Conservation (phyloP, 2,888 invertebrate genomes). For the Sminthurides aquaticus region DNA sequence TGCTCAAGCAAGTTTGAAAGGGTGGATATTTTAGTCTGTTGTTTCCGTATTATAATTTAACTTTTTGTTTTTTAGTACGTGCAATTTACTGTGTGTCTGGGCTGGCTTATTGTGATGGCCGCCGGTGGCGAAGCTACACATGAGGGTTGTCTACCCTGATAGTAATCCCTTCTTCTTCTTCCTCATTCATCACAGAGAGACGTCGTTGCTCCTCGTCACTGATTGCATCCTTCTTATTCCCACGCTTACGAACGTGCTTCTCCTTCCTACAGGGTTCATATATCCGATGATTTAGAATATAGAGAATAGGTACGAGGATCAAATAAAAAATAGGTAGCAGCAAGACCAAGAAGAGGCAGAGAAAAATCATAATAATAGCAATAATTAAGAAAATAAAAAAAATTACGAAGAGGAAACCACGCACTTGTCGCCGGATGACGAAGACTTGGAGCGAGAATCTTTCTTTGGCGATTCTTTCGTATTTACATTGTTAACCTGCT, state of each 20-base stretch:
- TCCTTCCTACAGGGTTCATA: conserved; percentile 32
- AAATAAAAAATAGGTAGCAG: too few relatives aligned
- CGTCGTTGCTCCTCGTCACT: conserved; percentile 55
- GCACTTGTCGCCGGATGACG: neutral
- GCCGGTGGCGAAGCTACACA: conserved; percentile 7
- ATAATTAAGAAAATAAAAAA: neutral
- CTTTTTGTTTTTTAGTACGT: too few relatives aligned
- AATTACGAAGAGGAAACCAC: neutral
- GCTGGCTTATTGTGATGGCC: too few relatives aligned
- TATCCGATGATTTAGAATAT: too few relatives aligned
- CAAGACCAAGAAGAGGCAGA: too few relatives aligned
- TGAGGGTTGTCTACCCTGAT: conserved; percentile 53
- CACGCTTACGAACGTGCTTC: conserved; percentile 57
- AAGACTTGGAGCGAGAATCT: conserved; percentile 43
- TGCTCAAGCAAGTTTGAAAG: too few relatives aligned
- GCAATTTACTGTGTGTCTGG: too few relatives aligned
- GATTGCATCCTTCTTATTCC: conserved; percentile 59
- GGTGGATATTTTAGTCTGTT: too few relatives aligned
- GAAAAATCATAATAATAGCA: too few relatives aligned
- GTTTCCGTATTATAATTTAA: too few relatives aligned
- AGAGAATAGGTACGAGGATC: too few relatives aligned
- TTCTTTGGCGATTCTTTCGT: conserved; percentile 45
- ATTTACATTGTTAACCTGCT: conserved; percentile 66
- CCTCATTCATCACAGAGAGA: conserved; percentile 78
- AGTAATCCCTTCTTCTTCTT: conserved; percentile 63